Base-by-base conservation (phyloP, 1,140 invertebrate genomes). In the Harpegnathos saltator region DNA sequence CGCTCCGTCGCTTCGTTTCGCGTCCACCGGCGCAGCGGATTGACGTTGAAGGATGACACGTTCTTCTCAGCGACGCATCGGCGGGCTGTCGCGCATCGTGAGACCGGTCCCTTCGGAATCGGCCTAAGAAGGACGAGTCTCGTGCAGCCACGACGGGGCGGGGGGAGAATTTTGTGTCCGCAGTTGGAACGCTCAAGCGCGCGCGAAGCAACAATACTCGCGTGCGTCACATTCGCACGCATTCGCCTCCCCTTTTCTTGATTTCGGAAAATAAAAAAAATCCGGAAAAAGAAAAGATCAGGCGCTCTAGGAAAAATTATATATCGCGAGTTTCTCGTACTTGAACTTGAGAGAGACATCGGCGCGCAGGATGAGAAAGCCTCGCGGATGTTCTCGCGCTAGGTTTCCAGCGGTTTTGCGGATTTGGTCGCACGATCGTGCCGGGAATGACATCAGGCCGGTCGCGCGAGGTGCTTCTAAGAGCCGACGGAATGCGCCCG, bases 51-150 rank as follows among this genome's bases (percentile, higher is more conserved):
- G 86, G 82, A 88, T 88, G 86, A 88, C 86, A 75, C 86, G 86
- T 58, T 87, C 85, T 72, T 81, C 61, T 52, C 15, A 33, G 44
- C 71, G 26, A n/a, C 52, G 84, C 68, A 62, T 83, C 71, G 33
- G 54, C 33, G 65, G 19, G 14, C 63, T 75, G 48, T 59, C 52
- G 62, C 65, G 74, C 66, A 88, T 88, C 84, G 68, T 85, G 80
- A 50, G 66, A 80, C 56, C 81, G 24, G 62, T 80, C 66, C 48
- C 63, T 91, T 89, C 33, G 92, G 93, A 93, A 93, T 93, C 92
- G 65, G 50, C 15, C 44, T 14, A 19, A 68, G 33, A 56, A 44
- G 22, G 44, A 29, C 4, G 82, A 85, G 26, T 19, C 75, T 52
- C 3, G 24, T 48, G 44, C 29, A 33, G 29, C 5, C 1, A 33